Base-by-base conservation (phyloP, 2,113 vertebrate genomes). In the Pluvialis apricaria region DNA sequence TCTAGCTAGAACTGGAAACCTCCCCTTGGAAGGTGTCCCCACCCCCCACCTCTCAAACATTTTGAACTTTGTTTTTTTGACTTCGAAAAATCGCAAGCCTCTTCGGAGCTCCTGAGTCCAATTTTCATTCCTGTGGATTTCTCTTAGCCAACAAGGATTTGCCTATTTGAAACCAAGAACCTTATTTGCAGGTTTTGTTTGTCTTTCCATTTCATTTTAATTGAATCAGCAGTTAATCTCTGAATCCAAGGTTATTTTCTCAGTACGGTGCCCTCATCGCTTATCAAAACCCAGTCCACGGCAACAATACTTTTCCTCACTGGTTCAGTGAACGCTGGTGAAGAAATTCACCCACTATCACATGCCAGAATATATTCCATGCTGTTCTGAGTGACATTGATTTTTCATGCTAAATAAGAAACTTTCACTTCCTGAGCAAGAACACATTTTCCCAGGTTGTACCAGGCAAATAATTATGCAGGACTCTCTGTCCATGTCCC, bases 101-200 rank as follows among this genome's bases (percentile, higher is more conserved):
- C 42, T 61, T 49, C 73, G 15, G 86, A 89, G 86, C 77, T 87
- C 77, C 69, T 0, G 7, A 91, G 91, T 21, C 57, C 73, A 85
- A 51, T 85, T 89, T 82, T 91, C 84, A 91, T 95, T 92, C 83
- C 94, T 85, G 86, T 65, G 93, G 76, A 55, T 95, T 96, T 62
- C 83, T 86, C 91, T 66, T 31, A 64, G 29, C 73, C 86, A 31
- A 6, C 8, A 64, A 91, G 47, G 69, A 51, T 66, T 84, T 71
- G 42, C 69, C 36, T 40, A 0, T 85, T 87, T 76, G 86, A 55
- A 84, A 94, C 40, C 16, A 28, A 76, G 61, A 72, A 15, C 62
- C 54, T 79, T 26, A 40, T 75, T 40, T 28, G 55, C 81, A 79
- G 61, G 60, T 72, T 92, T 87, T 96, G 89, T 94, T 94, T 97